phyloP scores from a whole-genome alignment of 2,113 vertebrate genomes.

The Megaptera novaeangliae region DNA sequence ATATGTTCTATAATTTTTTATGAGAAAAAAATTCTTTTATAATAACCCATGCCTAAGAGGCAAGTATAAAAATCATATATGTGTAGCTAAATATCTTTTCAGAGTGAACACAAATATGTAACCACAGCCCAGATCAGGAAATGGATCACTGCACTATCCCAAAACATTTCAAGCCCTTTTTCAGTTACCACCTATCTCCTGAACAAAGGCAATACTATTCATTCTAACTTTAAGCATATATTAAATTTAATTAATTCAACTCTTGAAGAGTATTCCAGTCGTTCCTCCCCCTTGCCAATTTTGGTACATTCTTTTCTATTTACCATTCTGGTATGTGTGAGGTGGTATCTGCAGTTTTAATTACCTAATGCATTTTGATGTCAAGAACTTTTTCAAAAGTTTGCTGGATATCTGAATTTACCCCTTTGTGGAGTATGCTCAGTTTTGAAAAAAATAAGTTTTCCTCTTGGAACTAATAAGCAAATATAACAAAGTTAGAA shows the following conservation, averaged over 20 bases:
- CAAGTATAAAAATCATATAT: background rate
- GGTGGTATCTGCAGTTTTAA: background rate
- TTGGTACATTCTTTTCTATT: background rate
- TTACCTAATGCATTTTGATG: background rate
- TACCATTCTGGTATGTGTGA: background rate
- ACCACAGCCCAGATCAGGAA: background rate
- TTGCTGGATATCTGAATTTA: background rate
- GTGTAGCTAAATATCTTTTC: background rate
- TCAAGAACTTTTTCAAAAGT: background rate
- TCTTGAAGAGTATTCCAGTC: background rate
- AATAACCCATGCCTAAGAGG: background rate
- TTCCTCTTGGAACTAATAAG: background rate
- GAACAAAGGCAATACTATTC: background rate
- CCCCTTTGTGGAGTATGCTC: background rate
- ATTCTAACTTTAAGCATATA: background rate
- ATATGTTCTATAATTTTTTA: background rate
- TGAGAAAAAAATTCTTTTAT: background rate
- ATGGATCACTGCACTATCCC: background rate
- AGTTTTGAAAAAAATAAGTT: background rate
- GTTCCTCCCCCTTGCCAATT: background rate
- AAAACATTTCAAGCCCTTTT: fast-evolving
- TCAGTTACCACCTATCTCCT: background rate
- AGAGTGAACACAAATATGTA: background rate
- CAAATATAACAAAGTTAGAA: background rate
- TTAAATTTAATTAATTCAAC: background rate